Base-by-base conservation (phyloP, 2,113 vertebrate genomes). In the Phaethornis superciliosus region DNA sequence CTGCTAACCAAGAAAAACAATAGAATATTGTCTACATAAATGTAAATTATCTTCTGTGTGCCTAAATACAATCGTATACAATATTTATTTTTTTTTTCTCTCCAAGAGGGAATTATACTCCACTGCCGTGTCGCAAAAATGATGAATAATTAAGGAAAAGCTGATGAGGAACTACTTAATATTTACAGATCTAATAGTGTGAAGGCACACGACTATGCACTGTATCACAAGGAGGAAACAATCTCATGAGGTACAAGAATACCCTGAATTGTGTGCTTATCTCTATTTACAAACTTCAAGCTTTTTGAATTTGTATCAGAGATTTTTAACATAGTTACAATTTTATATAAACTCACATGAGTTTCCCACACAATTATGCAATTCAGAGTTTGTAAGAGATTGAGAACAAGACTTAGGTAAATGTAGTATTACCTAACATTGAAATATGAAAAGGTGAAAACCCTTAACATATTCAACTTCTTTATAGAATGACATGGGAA, bases 401-500 rank as follows among this genome's bases (percentile, higher is more conserved):
- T 23, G 19, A 81, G 67, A 37, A 74, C 19, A 47, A 64, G 10
- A 28, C 20, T 74, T 59, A 56, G 28, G 26, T 54, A 79, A 40
- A n/a, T 21, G 40, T 47, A 65, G 47, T 18, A 21, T 55, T 49
- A 65, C 55, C 24, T n/a, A 62, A 33, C 28, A 64, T 3, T 44
- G 12, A 67, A 59, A 42, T 17, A 71, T 2, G 2, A 30, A 80
- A 63, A 42, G 22, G 37, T 4, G 6, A 56, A 55, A 63, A 51
- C 32, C 10, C 71, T 65, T 67, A 70, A 85, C 8, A 49, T 44
- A 32, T 24, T 77, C 19, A 72, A 69, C 69, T 87, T 49, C n/a
- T 85, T 96, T 77, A 49, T 18, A 97, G 97, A 87, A 71, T 89
- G 56, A 75, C 88, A 89, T 49, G 65, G 72, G 83, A 70, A 70